These are phyloP conservation scores for Eubasilissa splendida DNA, from an alignment of 2,888 invertebrate species.

Conservation along the genomic window DNA sequence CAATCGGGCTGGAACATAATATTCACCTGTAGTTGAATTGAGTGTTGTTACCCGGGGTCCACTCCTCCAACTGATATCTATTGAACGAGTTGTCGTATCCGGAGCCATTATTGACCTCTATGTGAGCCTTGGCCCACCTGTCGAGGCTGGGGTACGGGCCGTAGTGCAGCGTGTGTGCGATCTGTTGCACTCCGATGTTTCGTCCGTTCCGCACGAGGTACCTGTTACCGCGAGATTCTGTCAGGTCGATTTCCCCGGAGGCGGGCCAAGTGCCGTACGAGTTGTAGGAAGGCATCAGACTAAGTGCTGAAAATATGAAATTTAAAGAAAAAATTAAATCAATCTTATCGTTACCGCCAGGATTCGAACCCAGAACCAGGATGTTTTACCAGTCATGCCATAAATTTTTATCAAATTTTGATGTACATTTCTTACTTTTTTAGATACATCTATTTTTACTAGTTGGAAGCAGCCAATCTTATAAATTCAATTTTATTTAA, in stretches of 20 bases:
- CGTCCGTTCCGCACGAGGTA: conserved; percentile 68
- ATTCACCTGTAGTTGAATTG: no score
- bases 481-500: no score
- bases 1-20: no score
- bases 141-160: conserved; percentile 75
- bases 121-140: conserved; percentile 72
- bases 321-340: no score
- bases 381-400: no score
- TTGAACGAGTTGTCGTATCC: conserved; percentile 76
- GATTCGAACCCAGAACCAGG: no score
- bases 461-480: no score
- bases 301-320: conserved; percentile 71
- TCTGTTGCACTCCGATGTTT: conserved; percentile 75
- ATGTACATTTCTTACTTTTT: no score
- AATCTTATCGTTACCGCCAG: no score
- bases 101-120: conserved; percentile 63
- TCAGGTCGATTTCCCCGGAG: conserved; percentile 82
- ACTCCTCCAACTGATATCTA: conserved; percentile 77
- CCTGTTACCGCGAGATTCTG: conserved; percentile 78
- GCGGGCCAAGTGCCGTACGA: conserved; percentile 80
- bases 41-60: conserved; percentile 72
- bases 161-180: conserved; percentile 77
- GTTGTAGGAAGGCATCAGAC: conserved; percentile 78
- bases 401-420: no score
- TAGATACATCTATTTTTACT: no score